Conservation (phyloP, 2,113 vertebrate species). For the Brachypteracias leptosomus region DNA sequence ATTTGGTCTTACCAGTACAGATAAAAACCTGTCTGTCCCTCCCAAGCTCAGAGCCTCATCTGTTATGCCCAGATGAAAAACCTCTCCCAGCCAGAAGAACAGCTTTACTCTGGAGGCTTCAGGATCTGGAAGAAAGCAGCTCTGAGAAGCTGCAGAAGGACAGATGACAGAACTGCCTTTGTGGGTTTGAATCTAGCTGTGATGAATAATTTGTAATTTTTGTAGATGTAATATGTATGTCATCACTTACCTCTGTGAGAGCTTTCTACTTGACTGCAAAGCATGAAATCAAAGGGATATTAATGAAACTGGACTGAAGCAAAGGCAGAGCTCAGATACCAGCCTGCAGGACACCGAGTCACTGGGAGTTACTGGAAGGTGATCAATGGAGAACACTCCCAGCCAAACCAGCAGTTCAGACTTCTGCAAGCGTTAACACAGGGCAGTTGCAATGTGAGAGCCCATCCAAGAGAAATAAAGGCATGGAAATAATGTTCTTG, state of each 20-base stretch:
- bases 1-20: background rate
- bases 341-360: background rate
- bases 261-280: background rate
- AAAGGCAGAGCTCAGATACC: background rate
- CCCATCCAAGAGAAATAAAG: slow-evolving; percentile 55
- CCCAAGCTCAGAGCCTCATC: background rate
- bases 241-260: background rate
- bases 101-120: background rate
- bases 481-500: slow-evolving; percentile 50
- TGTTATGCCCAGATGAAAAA: background rate
- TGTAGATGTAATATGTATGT: background rate
- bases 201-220: slow-evolving; percentile 28
- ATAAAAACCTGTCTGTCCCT: background rate
- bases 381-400: background rate
- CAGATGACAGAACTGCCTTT: background rate
- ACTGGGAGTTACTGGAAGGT: slow-evolving; percentile 32
- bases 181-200: background rate
- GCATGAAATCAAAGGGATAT: slow-evolving; percentile 2
- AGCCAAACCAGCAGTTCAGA: slow-evolving; percentile 39
- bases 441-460: background rate
- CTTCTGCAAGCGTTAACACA: background rate
- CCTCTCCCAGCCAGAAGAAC: background rate
- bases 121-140: background rate
- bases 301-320: background rate
- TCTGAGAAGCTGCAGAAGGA: background rate